Evolutionary conservation across 2,113 vertebrate genomes (phyloP).

Genomic region (Clarias gariepinus): DNA sequence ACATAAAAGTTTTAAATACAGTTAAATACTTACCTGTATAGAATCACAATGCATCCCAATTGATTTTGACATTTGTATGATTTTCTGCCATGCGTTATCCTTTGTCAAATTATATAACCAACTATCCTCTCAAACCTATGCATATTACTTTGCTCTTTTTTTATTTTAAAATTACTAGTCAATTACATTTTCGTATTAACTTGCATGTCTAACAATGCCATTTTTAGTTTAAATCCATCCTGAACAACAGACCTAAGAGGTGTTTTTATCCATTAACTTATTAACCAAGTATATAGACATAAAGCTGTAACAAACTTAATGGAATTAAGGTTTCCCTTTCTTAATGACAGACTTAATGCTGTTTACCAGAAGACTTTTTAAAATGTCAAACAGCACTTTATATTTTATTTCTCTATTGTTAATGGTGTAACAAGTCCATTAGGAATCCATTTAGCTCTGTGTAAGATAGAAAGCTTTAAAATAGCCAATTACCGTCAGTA

Average conservation of each 20-base stretch:
- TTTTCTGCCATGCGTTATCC: background rate
- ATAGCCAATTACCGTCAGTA: constrained; percentile 62
- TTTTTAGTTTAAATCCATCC: constrained; percentile 26
- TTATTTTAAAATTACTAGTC: background rate
- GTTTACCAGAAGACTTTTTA: constrained; percentile 49
- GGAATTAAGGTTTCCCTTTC: constrained; percentile 34
- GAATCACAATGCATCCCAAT: background rate
- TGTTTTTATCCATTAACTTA: constrained; percentile 24
- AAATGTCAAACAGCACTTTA: constrained; percentile 56
- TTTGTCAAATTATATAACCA: background rate
- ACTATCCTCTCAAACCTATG: background rate
- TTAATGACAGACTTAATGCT: constrained; percentile 42
- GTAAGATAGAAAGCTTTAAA: constrained; percentile 62
- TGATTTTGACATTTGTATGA: background rate
- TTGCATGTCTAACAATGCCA: background rate
- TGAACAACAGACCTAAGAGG: constrained; percentile 12
- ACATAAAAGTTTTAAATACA: background rate
- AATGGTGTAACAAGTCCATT: constrained; percentile 59
- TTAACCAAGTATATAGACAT: constrained; percentile 18
- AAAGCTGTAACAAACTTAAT: constrained; percentile 35
- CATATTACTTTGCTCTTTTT: background rate
- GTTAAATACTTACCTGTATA: background rate
- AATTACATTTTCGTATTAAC: background rate
- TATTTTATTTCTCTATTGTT: constrained; percentile 52
- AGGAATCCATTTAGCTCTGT: constrained; percentile 58